Conservation (phyloP, 1,140 invertebrate species). For the Bilobella aurantiaca region DNA sequence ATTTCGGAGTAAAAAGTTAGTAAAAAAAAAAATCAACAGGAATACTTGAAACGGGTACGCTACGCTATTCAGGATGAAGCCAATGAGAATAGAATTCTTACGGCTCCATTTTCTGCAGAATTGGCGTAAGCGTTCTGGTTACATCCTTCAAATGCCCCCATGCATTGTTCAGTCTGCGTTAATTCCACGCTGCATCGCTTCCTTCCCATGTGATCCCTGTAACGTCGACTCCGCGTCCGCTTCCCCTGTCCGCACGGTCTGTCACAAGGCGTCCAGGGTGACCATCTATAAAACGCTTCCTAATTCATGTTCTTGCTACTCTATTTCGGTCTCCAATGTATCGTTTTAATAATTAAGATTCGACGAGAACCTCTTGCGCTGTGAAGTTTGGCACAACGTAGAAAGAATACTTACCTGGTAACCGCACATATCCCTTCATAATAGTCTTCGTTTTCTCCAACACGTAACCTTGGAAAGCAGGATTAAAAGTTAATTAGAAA, state of each 20-base stretch:
- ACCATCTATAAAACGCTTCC: constrained; percentile 40
- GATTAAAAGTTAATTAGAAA: no score
- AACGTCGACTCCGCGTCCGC: constrained; percentile 42
- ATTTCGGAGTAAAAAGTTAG: no score
- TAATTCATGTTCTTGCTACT: not conserved
- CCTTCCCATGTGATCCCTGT: constrained; percentile 43
- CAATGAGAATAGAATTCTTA: no score
- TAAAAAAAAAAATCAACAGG: no score
- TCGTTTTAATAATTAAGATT: no score
- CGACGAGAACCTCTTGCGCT: no score
- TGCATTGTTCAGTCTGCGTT: constrained; percentile 38
- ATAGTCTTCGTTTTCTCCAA: constrained; percentile 22
- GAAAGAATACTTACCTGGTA: constrained; percentile 29
- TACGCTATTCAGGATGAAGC: no score
- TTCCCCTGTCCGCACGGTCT: constrained; percentile 49
- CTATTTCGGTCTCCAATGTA: no score
- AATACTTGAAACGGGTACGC: no score
- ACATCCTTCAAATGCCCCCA: constrained; percentile 12
- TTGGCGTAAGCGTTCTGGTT: not conserved
- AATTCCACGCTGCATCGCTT: constrained; percentile 43
- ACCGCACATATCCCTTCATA: constrained; percentile 41
- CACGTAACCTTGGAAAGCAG: constrained; percentile 7
- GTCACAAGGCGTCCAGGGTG: constrained; percentile 48
- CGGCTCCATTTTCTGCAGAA: not conserved
- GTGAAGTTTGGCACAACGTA: no score